These are phyloP conservation scores for Acanthurus leucopareius DNA, from an alignment of 2,797 vertebrate species.

Conservation along the genomic window DNA sequence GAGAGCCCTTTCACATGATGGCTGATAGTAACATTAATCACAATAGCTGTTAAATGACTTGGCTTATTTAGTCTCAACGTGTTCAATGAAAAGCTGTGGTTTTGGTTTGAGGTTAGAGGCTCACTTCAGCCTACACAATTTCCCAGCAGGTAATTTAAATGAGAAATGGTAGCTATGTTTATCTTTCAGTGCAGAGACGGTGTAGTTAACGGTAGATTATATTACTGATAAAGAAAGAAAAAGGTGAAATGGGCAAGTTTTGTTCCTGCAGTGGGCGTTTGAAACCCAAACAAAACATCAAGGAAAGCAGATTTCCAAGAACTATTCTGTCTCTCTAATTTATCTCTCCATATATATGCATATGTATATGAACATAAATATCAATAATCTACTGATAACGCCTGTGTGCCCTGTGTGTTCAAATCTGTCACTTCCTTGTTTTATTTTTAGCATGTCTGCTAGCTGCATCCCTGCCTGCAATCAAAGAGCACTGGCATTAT, in stretches of 20 bases:
- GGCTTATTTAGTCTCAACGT: conserved; percentile 62
- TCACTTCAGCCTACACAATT: conserved; percentile 62
- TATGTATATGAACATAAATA: neutral
- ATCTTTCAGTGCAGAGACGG: conserved; percentile 42
- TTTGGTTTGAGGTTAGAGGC: conserved; percentile 72
- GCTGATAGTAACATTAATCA: conserved; percentile 61
- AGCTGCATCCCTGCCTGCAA: conserved; percentile 18
- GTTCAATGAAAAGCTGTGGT: conserved; percentile 68
- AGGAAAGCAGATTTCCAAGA: conserved; percentile 44
- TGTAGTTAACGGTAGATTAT: conserved; percentile 18
- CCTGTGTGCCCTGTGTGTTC: neutral
- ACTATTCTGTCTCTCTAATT: neutral
- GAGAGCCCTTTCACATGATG: conserved; percentile 43
- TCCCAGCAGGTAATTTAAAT: conserved; percentile 81
- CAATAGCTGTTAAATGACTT: conserved; percentile 73
- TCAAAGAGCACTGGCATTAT: conserved; percentile 39
- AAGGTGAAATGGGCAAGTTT: neutral
- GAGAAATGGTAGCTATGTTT: conserved; percentile 59
- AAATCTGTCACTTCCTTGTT: neutral
- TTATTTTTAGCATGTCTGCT: conserved; percentile 2
- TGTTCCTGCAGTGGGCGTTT: neutral
- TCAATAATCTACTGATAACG: neutral
- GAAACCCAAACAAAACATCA: conserved; percentile 4
- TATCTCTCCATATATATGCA: neutral
- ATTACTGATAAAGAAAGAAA: conserved; percentile 7